Evolutionary conservation across 2,797 vertebrate genomes (phyloP).

Genomic region (Chloroceryle inda): DNA sequence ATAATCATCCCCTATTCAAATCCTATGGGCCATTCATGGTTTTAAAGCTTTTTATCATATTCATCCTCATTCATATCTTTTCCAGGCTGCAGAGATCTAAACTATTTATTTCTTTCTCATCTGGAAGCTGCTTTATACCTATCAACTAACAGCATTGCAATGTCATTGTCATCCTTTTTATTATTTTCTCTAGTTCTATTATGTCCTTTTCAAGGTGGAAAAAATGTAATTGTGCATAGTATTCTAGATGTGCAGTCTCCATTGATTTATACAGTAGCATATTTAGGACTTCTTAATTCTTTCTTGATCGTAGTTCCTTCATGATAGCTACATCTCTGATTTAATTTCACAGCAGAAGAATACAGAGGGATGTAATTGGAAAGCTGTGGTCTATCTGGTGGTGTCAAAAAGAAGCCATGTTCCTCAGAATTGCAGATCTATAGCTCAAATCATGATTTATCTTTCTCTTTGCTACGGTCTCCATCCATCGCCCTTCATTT

Average conservation of each 20-base stretch:
- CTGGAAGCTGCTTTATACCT: slow-evolving; percentile 11
- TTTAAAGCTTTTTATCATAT: slow-evolving; percentile 22
- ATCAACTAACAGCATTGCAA: background rate
- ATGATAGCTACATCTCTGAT: background rate
- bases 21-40: background rate
- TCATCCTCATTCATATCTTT: slow-evolving; percentile 17
- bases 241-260: background rate
- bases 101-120: slow-evolving; percentile 37
- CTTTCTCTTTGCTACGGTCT: slow-evolving; percentile 23
- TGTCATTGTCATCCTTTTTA: background rate
- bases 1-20: slow-evolving; percentile 49
- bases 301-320: background rate
- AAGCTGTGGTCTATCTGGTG: background rate
- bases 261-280: background rate
- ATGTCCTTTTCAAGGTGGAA: slow-evolving; percentile 28
- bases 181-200: background rate
- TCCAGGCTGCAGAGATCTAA: slow-evolving; percentile 11
- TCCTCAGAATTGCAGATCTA: background rate
- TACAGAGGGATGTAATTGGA: background rate
- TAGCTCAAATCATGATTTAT: slow-evolving; percentile 43
- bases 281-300: slow-evolving; percentile 12
- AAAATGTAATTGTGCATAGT: background rate
- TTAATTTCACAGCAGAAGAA: slow-evolving; percentile 25
- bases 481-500: slow-evolving; percentile 67
- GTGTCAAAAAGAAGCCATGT: background rate